Evolutionary conservation across 2,113 vertebrate genomes (phyloP).

Genomic region (Colossoma macropomum): DNA sequence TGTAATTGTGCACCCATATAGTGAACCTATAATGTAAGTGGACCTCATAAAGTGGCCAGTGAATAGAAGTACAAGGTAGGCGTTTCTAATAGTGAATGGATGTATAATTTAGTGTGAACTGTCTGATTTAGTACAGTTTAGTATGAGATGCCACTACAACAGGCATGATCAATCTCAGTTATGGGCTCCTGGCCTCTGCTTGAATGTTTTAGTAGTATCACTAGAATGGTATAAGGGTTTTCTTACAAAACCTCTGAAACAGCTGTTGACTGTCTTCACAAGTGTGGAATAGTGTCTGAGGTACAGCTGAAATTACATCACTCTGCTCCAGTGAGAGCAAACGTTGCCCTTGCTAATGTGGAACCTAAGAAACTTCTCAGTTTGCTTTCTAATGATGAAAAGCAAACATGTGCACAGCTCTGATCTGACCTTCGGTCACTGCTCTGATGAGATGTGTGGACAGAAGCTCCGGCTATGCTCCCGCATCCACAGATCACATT

Average conservation of each 20-base stretch:
- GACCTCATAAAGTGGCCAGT: no score
- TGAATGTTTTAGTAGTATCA: conserved; percentile 27
- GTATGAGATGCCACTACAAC: not conserved
- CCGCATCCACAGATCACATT: conserved; percentile 71
- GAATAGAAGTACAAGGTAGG: no score
- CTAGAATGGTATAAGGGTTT: not conserved
- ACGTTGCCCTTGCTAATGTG: conserved; percentile 64
- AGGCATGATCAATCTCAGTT: not conserved
- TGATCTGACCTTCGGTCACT: conserved; percentile 71
- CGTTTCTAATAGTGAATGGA: no score
- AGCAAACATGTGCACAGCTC: conserved; percentile 74
- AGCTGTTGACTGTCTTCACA: conserved; percentile 37
- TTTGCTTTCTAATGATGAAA: conserved; percentile 82
- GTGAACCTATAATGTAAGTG: no score
- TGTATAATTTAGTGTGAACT: no score
- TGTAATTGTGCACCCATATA: no score
- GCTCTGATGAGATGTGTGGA: conserved; percentile 69
- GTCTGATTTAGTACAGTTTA: no score
- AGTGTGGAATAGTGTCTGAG: conserved; percentile 60
- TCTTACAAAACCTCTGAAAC: conserved; percentile 24
- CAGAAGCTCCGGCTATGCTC: conserved; percentile 63
- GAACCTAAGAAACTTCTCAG: conserved; percentile 67
- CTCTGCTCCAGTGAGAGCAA: conserved; percentile 67
- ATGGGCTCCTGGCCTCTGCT: no score
- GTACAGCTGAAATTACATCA: conserved; percentile 65